Evolutionary conservation across 35 echinoderm and acorn worm species (phyloP).

Genomic region (Antedon bifida): DNA sequence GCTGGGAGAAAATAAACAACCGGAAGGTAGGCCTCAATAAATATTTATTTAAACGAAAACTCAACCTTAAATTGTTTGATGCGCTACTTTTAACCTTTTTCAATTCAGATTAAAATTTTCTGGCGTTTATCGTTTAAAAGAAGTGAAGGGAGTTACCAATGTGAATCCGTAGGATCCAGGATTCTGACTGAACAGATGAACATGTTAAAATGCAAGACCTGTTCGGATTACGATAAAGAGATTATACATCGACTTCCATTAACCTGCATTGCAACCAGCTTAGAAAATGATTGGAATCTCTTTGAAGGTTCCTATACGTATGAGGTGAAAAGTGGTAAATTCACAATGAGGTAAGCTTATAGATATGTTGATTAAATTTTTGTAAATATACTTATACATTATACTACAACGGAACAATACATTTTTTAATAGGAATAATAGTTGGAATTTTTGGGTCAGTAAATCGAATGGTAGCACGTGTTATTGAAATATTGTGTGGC

Average conservation of each 20-base stretch:
- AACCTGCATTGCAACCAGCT: background rate
- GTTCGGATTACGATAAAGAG: background rate
- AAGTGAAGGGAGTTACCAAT: background rate
- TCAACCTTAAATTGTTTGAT: no score
- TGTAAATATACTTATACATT: no score
- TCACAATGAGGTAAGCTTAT: background rate
- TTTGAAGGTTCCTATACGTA: background rate
- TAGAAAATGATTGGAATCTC: background rate
- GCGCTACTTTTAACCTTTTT: no score
- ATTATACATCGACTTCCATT: background rate
- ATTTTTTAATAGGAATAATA: no score
- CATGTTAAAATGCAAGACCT: background rate
- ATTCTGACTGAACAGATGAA: background rate
- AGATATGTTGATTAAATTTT: no score
- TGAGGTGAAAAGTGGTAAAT: background rate
- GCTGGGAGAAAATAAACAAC: background rate
- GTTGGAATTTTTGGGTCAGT: no score
- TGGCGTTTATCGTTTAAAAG: background rate
- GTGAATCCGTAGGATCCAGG: background rate
- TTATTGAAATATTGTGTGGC: no score
- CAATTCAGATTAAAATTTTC: no score
- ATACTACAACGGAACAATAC: no score
- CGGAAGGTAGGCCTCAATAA: background rate
- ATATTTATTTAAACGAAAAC: no score
- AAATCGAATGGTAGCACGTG: no score